Conservation (phyloP, 2,888 invertebrate genomes). For the Microchrysa polita region DNA sequence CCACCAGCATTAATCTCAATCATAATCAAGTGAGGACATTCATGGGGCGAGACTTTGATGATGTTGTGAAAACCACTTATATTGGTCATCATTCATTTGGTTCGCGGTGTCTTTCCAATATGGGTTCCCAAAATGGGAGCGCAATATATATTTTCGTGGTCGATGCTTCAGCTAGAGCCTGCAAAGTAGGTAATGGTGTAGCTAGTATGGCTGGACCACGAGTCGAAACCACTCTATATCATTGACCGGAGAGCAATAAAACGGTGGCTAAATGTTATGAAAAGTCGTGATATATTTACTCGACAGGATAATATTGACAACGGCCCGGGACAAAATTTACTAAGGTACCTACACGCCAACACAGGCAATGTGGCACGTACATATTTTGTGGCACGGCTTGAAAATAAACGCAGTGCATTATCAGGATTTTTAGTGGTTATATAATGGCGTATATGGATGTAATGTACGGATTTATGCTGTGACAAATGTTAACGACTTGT, state of each 20-base stretch:
- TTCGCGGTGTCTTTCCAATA: background rate
- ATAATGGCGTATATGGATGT: background rate
- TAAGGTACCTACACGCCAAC: background rate
- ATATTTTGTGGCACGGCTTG: background rate
- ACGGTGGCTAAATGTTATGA: slow-evolving; percentile 29
- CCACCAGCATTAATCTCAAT: slow-evolving; percentile 29
- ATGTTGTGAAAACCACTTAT: slow-evolving; percentile 28
- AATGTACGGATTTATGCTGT: background rate
- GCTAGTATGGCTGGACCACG: too few relatives aligned
- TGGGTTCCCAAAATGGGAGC: background rate
- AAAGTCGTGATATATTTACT: slow-evolving; percentile 17
- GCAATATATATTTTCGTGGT: background rate
- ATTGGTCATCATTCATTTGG: slow-evolving; percentile 27
- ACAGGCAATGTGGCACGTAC: too few relatives aligned
- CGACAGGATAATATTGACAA: background rate
- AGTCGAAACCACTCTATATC: background rate
- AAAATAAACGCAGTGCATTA: too few relatives aligned
- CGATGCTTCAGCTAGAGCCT: background rate
- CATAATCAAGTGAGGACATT: slow-evolving; percentile 37
- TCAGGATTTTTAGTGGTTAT: background rate
- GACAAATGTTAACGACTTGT: background rate
- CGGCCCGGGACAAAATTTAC: background rate
- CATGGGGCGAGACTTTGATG: background rate
- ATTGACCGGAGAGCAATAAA: background rate
- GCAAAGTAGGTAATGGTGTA: background rate